These are phyloP conservation scores for Eledona agricola DNA, from an alignment of 2,888 invertebrate species.

Conservation along the genomic window DNA sequence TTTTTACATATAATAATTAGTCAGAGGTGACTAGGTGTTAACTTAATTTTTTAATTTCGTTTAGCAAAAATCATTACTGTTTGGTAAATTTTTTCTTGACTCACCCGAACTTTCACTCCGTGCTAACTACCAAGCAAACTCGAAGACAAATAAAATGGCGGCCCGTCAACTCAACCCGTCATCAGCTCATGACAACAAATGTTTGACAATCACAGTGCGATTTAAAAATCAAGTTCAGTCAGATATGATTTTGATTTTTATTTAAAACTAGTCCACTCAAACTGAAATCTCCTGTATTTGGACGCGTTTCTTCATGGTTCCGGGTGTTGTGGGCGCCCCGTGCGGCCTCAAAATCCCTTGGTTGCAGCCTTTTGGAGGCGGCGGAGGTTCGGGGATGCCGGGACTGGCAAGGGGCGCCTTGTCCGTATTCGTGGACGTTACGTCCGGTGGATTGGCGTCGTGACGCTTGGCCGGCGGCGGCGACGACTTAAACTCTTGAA, in stretches of 20 bases:
- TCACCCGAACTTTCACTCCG: slow-evolving; percentile 1
- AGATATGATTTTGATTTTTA: slow-evolving; percentile 47
- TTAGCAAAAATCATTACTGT: no score
- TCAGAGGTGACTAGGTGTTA: no score
- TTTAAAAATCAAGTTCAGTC: slow-evolving; percentile 44
- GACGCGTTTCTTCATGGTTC: slow-evolving; percentile 86
- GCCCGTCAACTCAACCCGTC: slow-evolving; percentile 4
- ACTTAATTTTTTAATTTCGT: no score
- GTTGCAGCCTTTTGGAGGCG: slow-evolving; percentile 66
- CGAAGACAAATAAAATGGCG: slow-evolving; percentile 13
- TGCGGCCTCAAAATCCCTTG: slow-evolving; percentile 72
- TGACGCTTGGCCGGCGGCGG: slow-evolving; percentile 66
- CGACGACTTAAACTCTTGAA: slow-evolving; percentile 70
- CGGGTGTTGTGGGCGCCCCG: slow-evolving; percentile 72
- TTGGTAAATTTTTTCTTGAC: no score
- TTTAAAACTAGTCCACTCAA: slow-evolving; percentile 64
- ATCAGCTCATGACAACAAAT: slow-evolving; percentile 37
- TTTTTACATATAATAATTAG: no score
- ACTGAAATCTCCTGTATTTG: slow-evolving; percentile 94
- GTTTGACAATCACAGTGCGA: slow-evolving; percentile 54
- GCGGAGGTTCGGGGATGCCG: slow-evolving; percentile 70
- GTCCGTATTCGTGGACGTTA: slow-evolving; percentile 58
- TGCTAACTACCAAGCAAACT: slow-evolving; percentile 17
- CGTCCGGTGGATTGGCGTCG: slow-evolving; percentile 62
- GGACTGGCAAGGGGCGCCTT: slow-evolving; percentile 54